phyloP scores from a whole-genome alignment of 2,888 invertebrate genomes.

The Agriopis marginaria region DNA sequence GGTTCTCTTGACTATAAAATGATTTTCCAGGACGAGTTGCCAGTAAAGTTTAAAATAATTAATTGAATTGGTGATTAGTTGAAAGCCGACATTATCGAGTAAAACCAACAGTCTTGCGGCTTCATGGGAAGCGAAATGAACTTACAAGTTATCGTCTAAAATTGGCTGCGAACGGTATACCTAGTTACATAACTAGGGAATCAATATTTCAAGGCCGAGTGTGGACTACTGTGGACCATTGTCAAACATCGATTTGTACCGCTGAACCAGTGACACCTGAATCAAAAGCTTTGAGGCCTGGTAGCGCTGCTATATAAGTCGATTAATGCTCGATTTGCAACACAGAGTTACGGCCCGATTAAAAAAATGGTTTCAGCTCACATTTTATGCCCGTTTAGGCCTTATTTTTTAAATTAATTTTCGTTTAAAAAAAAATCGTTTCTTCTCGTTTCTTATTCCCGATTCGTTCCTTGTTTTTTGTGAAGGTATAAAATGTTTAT shows the following conservation, averaged over 20 bases:
- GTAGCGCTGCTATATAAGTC: not conserved
- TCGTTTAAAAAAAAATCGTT: too few relatives aligned
- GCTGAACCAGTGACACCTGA: not conserved
- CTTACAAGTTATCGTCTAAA: slow-evolving; percentile 5
- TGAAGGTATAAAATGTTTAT: too few relatives aligned
- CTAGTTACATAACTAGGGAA: slow-evolving; percentile 1
- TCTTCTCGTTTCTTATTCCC: too few relatives aligned
- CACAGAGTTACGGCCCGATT: too few relatives aligned
- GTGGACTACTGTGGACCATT: slow-evolving; percentile 10
- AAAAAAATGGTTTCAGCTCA: too few relatives aligned
- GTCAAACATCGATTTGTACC: slow-evolving; percentile 11
- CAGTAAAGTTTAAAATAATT: not conserved
- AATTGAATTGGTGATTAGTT: slow-evolving; percentile 2
- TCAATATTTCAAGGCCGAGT: slow-evolving; percentile 18
- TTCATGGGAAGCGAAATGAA: slow-evolving; percentile 3
- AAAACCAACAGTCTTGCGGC: slow-evolving; percentile 1
- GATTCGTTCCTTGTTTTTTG: too few relatives aligned
- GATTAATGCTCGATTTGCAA: not conserved
- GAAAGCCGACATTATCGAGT: not conserved
- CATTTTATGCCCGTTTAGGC: too few relatives aligned
- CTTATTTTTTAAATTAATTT: too few relatives aligned
- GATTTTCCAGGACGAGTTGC: too few relatives aligned
- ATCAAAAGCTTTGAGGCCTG: not conserved
- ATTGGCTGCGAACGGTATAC: not conserved
- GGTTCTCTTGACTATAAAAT: too few relatives aligned